phyloP scores from a whole-genome alignment of 2,888 invertebrate genomes.

The Priocnemis perturbator region DNA sequence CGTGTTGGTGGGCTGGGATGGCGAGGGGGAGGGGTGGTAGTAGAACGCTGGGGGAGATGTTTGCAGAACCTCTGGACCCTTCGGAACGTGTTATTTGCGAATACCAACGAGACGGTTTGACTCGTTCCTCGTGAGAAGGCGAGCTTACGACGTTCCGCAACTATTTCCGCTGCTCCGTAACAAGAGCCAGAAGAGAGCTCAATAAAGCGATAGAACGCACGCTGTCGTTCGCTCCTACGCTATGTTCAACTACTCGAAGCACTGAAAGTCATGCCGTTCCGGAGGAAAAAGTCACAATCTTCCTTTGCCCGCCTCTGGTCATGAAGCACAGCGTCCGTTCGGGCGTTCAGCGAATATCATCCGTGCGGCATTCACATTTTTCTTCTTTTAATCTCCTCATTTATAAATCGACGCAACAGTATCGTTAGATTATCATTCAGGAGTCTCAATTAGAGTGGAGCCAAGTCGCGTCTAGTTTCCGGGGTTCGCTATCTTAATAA shows the following conservation, averaged over 20 bases:
- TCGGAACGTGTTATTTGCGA: slow-evolving; percentile 59
- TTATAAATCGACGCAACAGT: too few species aligned
- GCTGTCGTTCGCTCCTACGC: background rate
- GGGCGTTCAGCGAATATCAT: too few species aligned
- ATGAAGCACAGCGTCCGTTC: too few species aligned
- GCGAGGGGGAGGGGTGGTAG: slow-evolving; percentile 23
- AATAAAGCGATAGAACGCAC: slow-evolving; percentile 39
- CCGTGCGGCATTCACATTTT: too few species aligned
- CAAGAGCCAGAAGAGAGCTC: slow-evolving; percentile 38
- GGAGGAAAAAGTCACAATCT: too few species aligned
- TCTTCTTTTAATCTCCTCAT: too few species aligned
- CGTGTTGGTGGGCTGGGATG: background rate
- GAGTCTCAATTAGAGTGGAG: too few species aligned
- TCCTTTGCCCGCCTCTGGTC: background rate
- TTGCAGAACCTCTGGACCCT: slow-evolving; percentile 55
- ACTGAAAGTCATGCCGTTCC: too few species aligned
- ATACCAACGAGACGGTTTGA: slow-evolving; percentile 53
- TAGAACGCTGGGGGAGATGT: slow-evolving; percentile 54
- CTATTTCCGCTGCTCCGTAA: slow-evolving; percentile 50
- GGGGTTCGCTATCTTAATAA: too few species aligned
- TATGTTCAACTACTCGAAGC: background rate
- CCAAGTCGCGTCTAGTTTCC: too few species aligned
- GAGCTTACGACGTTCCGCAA: slow-evolving; percentile 44
- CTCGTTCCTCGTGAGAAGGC: slow-evolving; percentile 54
- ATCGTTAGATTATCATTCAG: too few species aligned